Percentiles rank a stretch among this genome's conserved stretches.
phyloP scores from a whole-genome alignment of 1,140 invertebrate genomes.

The Hypothenemus hampei region DNA sequence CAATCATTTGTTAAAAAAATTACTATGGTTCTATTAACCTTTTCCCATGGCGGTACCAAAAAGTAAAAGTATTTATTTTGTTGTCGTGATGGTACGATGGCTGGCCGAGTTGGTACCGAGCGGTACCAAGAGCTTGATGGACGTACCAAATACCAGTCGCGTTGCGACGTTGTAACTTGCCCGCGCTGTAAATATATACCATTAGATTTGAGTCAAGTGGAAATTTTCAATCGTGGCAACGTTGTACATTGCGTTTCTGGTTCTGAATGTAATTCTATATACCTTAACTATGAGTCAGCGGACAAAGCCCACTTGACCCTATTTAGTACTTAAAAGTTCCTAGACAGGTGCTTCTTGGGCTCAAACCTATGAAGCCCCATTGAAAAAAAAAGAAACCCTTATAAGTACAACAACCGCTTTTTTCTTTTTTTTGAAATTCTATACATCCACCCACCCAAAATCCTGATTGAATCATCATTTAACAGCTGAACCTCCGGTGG shows the following conservation, averaged over 20 bases:
- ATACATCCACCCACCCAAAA: neutral
- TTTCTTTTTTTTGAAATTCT: neutral
- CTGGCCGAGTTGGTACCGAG: constrained; percentile 16
- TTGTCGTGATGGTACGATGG: constrained; percentile 19
- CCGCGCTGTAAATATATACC: neutral
- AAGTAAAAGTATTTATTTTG: constrained; percentile 22
- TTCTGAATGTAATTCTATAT: no score
- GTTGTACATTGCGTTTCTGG: no score
- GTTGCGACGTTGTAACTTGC: neutral
- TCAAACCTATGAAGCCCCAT: no score
- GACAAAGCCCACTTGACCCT: neutral
- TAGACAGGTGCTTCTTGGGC: no score
- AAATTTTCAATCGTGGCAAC: no score
- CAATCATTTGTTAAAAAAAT: no score
- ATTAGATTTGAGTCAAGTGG: no score
- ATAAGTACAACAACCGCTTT: neutral
- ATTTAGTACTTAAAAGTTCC: neutral
- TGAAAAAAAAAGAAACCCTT: no score
- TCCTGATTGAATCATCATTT: neutral
- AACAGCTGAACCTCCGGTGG: neutral
- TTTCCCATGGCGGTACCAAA: constrained; percentile 4
- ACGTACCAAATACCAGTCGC: constrained; percentile 6
- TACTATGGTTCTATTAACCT: constrained; percentile 1
- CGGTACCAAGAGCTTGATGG: constrained; percentile 14
- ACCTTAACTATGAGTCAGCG: neutral